These are phyloP conservation scores for Polia nebulosa DNA, from an alignment of 2,888 invertebrate species.

Conservation along the genomic window DNA sequence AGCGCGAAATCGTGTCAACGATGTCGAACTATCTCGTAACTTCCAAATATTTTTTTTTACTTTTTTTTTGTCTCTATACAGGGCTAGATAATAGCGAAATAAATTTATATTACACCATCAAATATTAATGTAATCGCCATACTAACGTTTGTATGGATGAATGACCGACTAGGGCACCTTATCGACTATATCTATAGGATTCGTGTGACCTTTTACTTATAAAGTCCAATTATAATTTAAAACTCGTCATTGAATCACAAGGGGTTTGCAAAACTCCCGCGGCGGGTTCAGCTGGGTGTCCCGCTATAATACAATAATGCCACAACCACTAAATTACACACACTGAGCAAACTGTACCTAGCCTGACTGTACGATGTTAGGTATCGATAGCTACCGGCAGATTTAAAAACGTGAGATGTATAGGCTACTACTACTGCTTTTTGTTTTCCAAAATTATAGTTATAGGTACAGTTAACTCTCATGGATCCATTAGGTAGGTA, in stretches of 20 bases:
- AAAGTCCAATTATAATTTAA: slow-evolving; percentile 50
- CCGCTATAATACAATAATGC: slow-evolving; percentile 36
- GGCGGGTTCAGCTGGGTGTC: slow-evolving; percentile 7
- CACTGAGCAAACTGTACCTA: slow-evolving; percentile 36
- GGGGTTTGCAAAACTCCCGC: slow-evolving; percentile 25
- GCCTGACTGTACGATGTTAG: slow-evolving; percentile 16
- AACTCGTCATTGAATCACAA: slow-evolving; percentile 26
- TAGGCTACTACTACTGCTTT: background rate
- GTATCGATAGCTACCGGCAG: slow-evolving; percentile 17
- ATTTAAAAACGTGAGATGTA: slow-evolving; percentile 1
- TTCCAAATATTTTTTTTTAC: too few relatives aligned
- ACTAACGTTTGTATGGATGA: too few relatives aligned
- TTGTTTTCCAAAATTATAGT: slow-evolving; percentile 3
- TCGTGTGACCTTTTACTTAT: slow-evolving; percentile 33
- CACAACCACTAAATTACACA: slow-evolving; percentile 42
- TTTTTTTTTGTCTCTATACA: too few relatives aligned
- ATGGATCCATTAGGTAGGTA: background rate
- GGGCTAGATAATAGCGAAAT: too few relatives aligned
- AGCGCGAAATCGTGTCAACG: too few relatives aligned
- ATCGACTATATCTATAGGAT: background rate
- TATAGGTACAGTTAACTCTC: background rate
- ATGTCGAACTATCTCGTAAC: too few relatives aligned
- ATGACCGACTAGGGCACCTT: too few relatives aligned
- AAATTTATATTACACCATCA: too few relatives aligned
- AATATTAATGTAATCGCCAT: too few relatives aligned